These are phyloP conservation scores for Dromococcyx pavoninus DNA, from an alignment of 2,797 vertebrate species.

Conservation along the genomic window DNA sequence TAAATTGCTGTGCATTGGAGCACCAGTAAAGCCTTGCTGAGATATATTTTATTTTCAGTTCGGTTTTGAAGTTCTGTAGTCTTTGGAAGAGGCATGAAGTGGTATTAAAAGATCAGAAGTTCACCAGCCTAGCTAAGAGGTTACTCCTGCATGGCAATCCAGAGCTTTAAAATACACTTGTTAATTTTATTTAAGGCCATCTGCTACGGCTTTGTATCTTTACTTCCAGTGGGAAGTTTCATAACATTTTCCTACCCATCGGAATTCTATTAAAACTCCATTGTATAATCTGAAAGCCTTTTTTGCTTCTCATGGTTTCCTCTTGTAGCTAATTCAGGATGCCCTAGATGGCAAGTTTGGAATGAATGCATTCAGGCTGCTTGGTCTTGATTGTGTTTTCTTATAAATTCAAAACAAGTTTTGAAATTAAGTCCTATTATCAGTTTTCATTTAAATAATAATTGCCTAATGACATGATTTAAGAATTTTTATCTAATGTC, in stretches of 20 bases:
- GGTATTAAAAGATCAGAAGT: neutral
- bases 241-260: conserved; percentile 41
- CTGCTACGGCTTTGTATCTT: neutral
- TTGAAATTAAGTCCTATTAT: conserved; percentile 3
- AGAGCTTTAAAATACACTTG: neutral
- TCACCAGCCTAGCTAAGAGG: neutral
- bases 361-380: conserved; percentile 5
- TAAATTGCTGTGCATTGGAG: neutral
- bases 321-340: conserved; percentile 17
- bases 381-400: conserved; percentile 8
- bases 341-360: conserved; percentile 30
- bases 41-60: neutral
- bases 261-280: conserved; percentile 31
- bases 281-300: conserved; percentile 55
- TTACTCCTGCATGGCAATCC: neutral
- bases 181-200: neutral
- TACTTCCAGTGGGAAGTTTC: conserved; percentile 3
- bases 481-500: neutral
- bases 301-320: conserved; percentile 58
- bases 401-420: conserved; percentile 17
- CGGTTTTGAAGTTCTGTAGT: neutral
- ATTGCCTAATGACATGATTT: neutral
- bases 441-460: neutral
- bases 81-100: neutral
- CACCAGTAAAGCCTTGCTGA: neutral